phyloP scores from a whole-genome alignment of 2,797 vertebrate genomes.

The Tangara arthus region DNA sequence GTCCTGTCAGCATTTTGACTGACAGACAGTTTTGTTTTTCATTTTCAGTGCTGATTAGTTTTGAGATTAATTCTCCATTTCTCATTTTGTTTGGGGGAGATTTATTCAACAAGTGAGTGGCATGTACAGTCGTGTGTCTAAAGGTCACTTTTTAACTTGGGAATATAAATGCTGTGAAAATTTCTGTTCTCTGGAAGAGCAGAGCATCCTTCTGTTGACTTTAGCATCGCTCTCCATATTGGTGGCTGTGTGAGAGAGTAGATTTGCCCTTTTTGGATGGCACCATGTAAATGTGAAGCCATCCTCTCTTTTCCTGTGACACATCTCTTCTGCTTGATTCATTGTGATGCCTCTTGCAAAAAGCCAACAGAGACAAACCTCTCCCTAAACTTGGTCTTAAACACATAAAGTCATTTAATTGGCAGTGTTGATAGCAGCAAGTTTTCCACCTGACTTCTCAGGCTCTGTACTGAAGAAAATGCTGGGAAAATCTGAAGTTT shows the following conservation, averaged over 20 bases:
- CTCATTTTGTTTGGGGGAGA: constrained; percentile 31
- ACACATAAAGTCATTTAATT: not conserved
- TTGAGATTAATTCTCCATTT: constrained; percentile 43
- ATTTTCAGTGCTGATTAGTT: constrained; percentile 48
- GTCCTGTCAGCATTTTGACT: constrained; percentile 35
- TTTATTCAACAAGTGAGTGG: constrained; percentile 54
- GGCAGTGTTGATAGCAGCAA: not conserved
- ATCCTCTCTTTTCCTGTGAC: not conserved
- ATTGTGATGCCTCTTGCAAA: not conserved
- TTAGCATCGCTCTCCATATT: not conserved
- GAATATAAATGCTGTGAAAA: constrained; percentile 47
- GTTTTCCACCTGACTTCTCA: not conserved
- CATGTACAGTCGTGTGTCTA: not conserved
- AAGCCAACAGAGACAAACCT: not conserved
- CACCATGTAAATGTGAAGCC: not conserved
- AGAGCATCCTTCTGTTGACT: constrained; percentile 39
- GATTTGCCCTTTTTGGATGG: constrained; percentile 30
- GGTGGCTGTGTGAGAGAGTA: not conserved
- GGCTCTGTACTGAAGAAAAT: not conserved
- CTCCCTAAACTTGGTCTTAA: not conserved
- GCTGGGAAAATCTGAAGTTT: not conserved
- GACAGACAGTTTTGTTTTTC: constrained; percentile 45
- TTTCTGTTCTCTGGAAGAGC: constrained; percentile 9
- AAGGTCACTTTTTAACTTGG: constrained; percentile 35
- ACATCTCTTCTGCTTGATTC: not conserved